Evolutionary conservation across 1,140 invertebrate species (phyloP).

Genomic region (Hesperophylax magnus): DNA sequence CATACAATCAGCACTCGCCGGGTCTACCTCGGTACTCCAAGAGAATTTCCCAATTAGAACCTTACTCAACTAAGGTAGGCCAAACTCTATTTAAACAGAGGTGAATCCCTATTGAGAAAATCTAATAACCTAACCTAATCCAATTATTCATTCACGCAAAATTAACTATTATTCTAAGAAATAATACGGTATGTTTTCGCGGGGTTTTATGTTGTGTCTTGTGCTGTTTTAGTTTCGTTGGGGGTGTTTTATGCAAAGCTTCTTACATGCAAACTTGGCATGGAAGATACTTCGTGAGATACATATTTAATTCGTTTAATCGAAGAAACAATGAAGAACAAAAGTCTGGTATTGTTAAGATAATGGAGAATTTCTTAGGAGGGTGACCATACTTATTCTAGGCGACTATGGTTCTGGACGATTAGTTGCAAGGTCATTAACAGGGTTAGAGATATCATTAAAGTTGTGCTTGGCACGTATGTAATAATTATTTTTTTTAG

Average conservation of each 20-base stretch:
- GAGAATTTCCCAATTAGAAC: conserved; percentile 31
- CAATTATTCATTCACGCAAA: background rate
- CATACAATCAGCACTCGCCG: background rate
- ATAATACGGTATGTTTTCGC: background rate
- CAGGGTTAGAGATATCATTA: too few relatives aligned
- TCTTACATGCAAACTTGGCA: conserved; percentile 16
- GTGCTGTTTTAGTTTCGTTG: background rate
- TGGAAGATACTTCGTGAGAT: conserved; percentile 45
- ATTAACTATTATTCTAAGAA: background rate
- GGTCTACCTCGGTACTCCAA: background rate
- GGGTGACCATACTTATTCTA: conserved; percentile 2
- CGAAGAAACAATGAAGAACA: conserved; percentile 7
- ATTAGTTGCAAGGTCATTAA: too few relatives aligned
- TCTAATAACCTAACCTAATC: background rate
- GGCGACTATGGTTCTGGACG: background rate
- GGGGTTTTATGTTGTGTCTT: background rate
- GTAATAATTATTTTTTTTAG: too few relatives aligned
- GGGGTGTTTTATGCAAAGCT: conserved; percentile 33
- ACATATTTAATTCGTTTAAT: conserved; percentile 46
- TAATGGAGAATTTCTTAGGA: background rate
- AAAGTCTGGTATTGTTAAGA: background rate
- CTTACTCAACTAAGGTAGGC: background rate
- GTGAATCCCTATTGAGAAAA: background rate
- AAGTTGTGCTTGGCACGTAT: too few relatives aligned
- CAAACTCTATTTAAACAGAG: background rate